A percentile compares a stretch with the other conserved stretches of the same genome.
Evolutionary conservation across 2,797 vertebrate species (phyloP).

Genomic region (Podarcis siculus): DNA sequence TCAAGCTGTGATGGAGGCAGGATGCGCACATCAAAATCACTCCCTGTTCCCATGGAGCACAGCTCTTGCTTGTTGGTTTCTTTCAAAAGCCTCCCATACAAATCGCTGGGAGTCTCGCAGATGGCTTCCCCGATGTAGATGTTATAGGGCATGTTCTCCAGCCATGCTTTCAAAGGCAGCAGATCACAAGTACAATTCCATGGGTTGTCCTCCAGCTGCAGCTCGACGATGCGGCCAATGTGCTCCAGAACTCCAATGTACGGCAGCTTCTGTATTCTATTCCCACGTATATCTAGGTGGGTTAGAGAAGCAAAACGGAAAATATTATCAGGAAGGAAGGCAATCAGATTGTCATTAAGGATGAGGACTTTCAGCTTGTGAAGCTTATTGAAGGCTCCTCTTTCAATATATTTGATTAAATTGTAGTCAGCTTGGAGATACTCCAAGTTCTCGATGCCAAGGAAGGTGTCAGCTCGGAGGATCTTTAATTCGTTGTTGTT

Average conservation of each 20-base stretch:
- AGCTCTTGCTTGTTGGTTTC: slow-evolving; percentile 98
- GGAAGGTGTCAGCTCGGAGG: slow-evolving; percentile 95
- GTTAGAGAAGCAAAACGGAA: slow-evolving; percentile 98
- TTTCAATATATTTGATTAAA: slow-evolving; percentile 98
- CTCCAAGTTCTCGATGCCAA: slow-evolving; percentile 98
- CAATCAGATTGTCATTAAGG: slow-evolving; percentile 97
- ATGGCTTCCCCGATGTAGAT: slow-evolving; percentile 98
- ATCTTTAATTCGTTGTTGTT: slow-evolving; percentile 99
- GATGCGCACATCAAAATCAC: slow-evolving; percentile 91
- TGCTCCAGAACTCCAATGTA: slow-evolving; percentile 98
- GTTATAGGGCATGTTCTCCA: slow-evolving; percentile 99
- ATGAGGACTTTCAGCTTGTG: slow-evolving; percentile 98
- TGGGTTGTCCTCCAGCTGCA: slow-evolving; percentile 97
- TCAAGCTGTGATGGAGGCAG: slow-evolving; percentile 90
- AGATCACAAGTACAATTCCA: slow-evolving; percentile 99
- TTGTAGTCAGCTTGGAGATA: slow-evolving; percentile 99
- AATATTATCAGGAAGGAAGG: slow-evolving; percentile 96
- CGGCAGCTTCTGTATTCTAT: slow-evolving; percentile 96
- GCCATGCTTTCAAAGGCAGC: slow-evolving; percentile 95
- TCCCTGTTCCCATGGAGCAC: slow-evolving; percentile 94
- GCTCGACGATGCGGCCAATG: slow-evolving; percentile 94
- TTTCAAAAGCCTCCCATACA: slow-evolving; percentile 94
- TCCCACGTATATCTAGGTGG: slow-evolving; percentile 98
- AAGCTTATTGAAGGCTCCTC: slow-evolving; percentile 98
- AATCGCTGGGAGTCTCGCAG: slow-evolving; percentile 94